phyloP scores from a whole-genome alignment of 2,888 invertebrate genomes.

The Agrotis clavis region DNA sequence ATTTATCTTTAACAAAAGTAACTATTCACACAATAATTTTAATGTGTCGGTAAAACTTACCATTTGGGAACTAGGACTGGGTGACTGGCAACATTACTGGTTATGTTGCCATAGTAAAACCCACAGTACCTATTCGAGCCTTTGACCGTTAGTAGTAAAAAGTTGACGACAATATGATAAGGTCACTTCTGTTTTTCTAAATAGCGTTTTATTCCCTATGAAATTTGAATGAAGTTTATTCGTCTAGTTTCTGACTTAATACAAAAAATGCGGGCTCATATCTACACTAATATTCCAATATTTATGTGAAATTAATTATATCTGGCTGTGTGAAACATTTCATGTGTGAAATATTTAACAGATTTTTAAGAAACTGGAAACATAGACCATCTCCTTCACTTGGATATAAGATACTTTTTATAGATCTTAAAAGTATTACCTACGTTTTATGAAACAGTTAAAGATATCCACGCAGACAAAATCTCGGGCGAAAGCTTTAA shows the following conservation, averaged over 20 bases:
- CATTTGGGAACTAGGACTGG: constrained; percentile 18
- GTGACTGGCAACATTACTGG: constrained; percentile 19
- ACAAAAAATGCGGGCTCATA: too few relatives aligned
- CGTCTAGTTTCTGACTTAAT: neutral
- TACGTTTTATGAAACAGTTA: too few relatives aligned
- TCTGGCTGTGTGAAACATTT: neutral
- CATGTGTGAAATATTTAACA: neutral
- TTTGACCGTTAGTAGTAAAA: constrained; percentile 25
- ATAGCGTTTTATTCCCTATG: neutral
- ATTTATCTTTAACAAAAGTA: constrained; percentile 38
- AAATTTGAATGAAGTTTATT: neutral
- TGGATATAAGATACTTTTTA: too few relatives aligned
- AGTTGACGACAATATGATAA: constrained; percentile 22
- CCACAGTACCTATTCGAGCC: constrained; percentile 22
- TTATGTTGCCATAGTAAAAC: constrained; percentile 41
- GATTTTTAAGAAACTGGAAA: neutral
- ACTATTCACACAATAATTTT: constrained; percentile 34
- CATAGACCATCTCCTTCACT: too few relatives aligned
- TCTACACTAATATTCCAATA: neutral
- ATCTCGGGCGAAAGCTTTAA: neutral
- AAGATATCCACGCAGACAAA: neutral
- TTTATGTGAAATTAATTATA: neutral
- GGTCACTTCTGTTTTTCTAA: neutral
- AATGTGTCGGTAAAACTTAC: too few relatives aligned
- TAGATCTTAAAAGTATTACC: too few relatives aligned